Evolutionary conservation across 2,888 invertebrate genomes (phyloP), one percentile per base, ranked within the genome.

Genomic region (Leptogaster cylindrica): DNA sequence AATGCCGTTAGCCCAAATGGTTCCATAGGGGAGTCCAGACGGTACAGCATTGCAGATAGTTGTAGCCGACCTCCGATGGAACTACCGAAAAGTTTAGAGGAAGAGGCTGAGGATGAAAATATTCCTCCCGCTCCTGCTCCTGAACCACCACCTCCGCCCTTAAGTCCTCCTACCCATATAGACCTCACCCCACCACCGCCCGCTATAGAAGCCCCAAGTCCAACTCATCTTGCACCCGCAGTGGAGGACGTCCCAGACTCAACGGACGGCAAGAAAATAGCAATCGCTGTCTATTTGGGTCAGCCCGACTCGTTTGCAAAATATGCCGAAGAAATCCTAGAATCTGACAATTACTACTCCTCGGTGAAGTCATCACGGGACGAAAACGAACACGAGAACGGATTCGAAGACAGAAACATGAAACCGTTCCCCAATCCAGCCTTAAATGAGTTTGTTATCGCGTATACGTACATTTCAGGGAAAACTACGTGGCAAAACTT

Each of bases 401-500:
- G 73, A 2, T 72, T 74, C 68, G 71, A 71, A 10, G 77, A 78
- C 64, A 73, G 76, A 8, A 52, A 70, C 77, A 83, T 83, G 75
- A 86, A 86, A 76, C 82, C 84, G 73, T 86, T 85, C 69, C 84
- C 84, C 73, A 83, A 83, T 75, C 83, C 84, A 76, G 85, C 84
- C 72, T 84, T 86, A 70, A 89, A 89, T 79, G 89, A 90, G 79
- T 91, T 92, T 76, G 84, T 92, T 3, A 92, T 97, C 76, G 95
- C 96, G 10, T 91, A 88, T 75, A 90, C 97, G 2, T 92, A 90
- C 76, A 92, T 97, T 71, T 93, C 93, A 73, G 92, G 93, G 68
- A 94, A 95, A 80, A 95, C 95, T 0, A 93, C 92, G 68, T 97
- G 97, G 97, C 94, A 95, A 78, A 91, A 93, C 77, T 83, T 97